A percentile compares a stretch with the other conserved stretches of the same genome.
Evolutionary conservation across 2,113 vertebrate genomes (phyloP).

Genomic region (Crotalus horridus): DNA sequence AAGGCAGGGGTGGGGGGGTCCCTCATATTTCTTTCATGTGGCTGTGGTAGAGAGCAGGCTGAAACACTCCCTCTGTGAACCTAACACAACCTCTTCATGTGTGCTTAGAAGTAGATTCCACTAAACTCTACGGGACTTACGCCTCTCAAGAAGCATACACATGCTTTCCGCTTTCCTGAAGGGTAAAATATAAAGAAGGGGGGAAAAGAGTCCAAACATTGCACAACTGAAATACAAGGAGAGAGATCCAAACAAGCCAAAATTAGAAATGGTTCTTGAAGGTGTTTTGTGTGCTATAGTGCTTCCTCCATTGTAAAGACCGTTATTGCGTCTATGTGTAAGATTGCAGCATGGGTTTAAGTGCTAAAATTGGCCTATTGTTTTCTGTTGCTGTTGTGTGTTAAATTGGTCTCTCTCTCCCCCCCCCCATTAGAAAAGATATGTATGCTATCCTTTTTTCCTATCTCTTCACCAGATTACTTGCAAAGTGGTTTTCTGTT

Average conservation of each 20-base stretch:
- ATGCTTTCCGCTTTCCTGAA: neutral
- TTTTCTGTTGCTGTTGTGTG: rapidly evolving
- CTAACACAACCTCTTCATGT: neutral
- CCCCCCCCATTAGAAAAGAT: neutral
- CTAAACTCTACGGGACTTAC: neutral
- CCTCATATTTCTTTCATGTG: neutral
- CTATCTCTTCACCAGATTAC: neutral
- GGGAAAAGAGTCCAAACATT: neutral
- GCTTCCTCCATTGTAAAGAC: neutral
- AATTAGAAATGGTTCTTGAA: neutral
- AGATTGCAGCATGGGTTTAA: neutral
- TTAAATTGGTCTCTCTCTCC: neutral
- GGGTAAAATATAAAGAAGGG: neutral
- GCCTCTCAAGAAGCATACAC: neutral
- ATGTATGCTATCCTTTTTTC: neutral
- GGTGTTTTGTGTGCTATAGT: neutral
- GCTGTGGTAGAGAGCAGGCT: neutral
- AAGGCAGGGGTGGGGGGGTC: neutral
- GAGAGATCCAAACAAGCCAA: neutral
- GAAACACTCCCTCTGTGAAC: neutral
- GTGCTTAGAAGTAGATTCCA: neutral
- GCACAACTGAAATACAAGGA: neutral
- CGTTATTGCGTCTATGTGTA: neutral
- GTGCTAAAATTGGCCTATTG: neutral
- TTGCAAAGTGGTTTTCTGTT: neutral